phyloP scores from a whole-genome alignment of 2,113 vertebrate genomes.

The Corythornis vintsioides region DNA sequence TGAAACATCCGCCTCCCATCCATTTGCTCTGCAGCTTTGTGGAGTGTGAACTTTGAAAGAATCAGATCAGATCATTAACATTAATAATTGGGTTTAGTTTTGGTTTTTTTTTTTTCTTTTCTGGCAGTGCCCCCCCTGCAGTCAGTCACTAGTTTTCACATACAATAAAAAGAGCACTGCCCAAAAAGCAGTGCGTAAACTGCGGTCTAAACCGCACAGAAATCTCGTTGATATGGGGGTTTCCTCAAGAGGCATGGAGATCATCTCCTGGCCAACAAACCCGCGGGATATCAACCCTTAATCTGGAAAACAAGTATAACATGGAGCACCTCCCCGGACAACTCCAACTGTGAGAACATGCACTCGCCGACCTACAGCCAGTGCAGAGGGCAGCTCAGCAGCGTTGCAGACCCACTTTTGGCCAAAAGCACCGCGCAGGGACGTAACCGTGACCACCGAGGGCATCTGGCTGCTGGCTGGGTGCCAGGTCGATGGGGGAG shows the following conservation, averaged over 20 bases:
- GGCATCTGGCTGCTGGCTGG: background rate
- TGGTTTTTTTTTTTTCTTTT: background rate
- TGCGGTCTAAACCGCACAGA: background rate
- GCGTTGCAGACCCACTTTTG: fast-evolving
- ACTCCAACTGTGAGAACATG: fast-evolving
- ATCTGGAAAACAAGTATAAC: too few relatives aligned
- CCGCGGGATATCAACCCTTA: too few relatives aligned
- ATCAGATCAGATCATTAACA: background rate
- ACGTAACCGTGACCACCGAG: fast-evolving
- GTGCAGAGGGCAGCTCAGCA: fast-evolving
- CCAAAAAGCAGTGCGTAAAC: background rate
- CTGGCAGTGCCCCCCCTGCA: background rate
- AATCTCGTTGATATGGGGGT: background rate
- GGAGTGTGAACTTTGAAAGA: slow-evolving; percentile 21
- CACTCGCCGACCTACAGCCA: fast-evolving
- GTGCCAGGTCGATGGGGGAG: too few relatives aligned
- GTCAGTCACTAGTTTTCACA: background rate
- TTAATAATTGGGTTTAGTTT: background rate
- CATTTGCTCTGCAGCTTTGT: background rate
- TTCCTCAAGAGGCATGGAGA: background rate
- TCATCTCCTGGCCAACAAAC: background rate
- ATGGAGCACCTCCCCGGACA: background rate
- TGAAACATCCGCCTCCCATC: background rate
- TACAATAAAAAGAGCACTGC: background rate
- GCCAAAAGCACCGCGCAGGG: fast-evolving